These are phyloP conservation scores for Talpa occidentalis DNA, from an alignment of 2,113 vertebrate species.

Conservation along the genomic window DNA sequence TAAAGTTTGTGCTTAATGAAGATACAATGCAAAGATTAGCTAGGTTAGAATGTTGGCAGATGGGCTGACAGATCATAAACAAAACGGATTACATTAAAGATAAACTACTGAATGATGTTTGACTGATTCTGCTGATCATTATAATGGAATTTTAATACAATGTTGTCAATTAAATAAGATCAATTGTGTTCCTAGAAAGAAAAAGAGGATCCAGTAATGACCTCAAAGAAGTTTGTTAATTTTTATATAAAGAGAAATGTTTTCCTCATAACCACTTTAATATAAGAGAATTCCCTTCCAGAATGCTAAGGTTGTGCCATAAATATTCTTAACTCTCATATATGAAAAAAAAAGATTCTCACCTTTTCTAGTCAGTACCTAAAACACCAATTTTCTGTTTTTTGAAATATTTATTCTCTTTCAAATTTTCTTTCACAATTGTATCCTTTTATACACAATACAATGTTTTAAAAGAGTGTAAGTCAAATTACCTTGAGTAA, in stretches of 20 bases:
- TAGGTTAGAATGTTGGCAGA: background rate
- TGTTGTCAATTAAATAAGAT: constrained; percentile 15
- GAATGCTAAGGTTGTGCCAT: background rate
- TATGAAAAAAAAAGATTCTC: background rate
- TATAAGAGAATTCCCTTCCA: constrained; percentile 24
- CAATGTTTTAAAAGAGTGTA: background rate
- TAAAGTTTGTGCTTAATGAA: too few species aligned
- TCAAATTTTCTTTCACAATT: background rate
- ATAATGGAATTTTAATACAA: background rate
- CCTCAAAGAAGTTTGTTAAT: background rate
- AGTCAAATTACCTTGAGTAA: background rate
- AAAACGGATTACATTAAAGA: background rate
- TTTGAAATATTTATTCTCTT: background rate
- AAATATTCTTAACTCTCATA: constrained; percentile 2
- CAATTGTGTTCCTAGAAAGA: background rate
- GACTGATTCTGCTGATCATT: constrained; percentile 1
- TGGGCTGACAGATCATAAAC: background rate
- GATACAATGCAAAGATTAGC: constrained; percentile 12
- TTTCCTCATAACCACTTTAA: background rate
- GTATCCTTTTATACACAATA: background rate
- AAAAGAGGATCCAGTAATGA: background rate
- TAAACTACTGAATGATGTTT: constrained; percentile 13
- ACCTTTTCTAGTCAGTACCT: background rate
- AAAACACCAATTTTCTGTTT: background rate
- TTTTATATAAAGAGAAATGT: background rate